These are phyloP conservation scores for Silvanus unidentatus DNA, from an alignment of 2,888 invertebrate species.

Conservation along the genomic window DNA sequence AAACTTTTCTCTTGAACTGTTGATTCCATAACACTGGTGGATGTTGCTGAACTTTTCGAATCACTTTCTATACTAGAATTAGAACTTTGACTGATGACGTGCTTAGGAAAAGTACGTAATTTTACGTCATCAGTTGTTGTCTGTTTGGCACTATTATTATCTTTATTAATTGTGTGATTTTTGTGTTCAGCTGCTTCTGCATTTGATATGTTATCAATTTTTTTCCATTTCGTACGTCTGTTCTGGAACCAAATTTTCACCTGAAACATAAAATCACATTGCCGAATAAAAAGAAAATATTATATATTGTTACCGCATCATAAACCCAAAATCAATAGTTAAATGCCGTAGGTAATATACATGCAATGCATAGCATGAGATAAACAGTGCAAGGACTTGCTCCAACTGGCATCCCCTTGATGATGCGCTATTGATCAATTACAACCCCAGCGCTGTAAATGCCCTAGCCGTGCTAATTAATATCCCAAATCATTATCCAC, in stretches of 20 bases:
- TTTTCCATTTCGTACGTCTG: constrained; percentile 79
- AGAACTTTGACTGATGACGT: constrained; percentile 38
- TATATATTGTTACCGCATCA: neutral
- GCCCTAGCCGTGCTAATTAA: constrained; percentile 31
- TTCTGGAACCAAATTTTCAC: constrained; percentile 92
- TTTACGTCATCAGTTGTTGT: constrained; percentile 27
- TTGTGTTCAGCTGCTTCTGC: constrained; percentile 84
- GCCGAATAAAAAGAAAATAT: neutral
- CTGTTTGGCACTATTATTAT: constrained; percentile 20
- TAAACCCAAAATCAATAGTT: constrained; percentile 31
- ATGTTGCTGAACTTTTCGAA: constrained; percentile 40
- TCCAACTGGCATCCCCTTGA: constrained; percentile 30
- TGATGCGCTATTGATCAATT: constrained; percentile 39
- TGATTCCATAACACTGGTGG: constrained; percentile 23
- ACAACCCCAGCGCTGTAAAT: constrained; percentile 29
- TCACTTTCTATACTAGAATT: constrained; percentile 44
- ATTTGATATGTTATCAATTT: constrained; percentile 86
- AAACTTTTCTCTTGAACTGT: constrained; percentile 35
- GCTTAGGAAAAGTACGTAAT: constrained; percentile 28
- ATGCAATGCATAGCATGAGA: constrained; percentile 33
- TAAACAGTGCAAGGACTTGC: constrained; percentile 29
- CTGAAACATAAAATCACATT: constrained; percentile 50
- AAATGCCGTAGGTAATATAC: constrained; percentile 30
- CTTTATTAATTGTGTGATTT: constrained; percentile 43
- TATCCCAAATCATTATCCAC: constrained; percentile 30